Evolutionary conservation across 2,113 vertebrate genomes (phyloP), one percentile per base, ranked within the genome.

Genomic region (Machaerirhynchus nigripectus): DNA sequence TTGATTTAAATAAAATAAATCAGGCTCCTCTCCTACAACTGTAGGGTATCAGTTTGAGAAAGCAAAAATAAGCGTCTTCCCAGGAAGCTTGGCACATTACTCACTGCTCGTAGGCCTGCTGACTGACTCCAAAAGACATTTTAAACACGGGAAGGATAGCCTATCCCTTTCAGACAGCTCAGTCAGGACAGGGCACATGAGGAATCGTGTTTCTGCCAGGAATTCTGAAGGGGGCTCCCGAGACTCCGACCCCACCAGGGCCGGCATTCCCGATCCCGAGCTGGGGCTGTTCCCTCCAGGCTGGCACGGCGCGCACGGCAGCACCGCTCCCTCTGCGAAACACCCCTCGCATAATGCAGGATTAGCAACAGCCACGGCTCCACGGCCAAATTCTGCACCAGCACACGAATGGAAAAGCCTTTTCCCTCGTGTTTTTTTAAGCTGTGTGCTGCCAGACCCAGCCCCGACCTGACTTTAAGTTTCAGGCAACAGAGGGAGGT

Each of bases 121-220:
- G 68, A 71, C 68, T 84, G 76, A 47, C 68, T 95, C 80, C 60
- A 55, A 56, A 68, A 89, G 64, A 68, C 84, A 89, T 92, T 78
- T 89, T 30, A 52, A 84, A 56, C 61, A 13, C 3, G 40, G 89
- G 27, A 89, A 92, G 39, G 63, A 57, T 6, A 73, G 35, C 50
- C 89, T 60, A 56, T 42, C 53, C 2, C 69, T 91, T 74, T 49
- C 12, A 47, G 71, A 67, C 40, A 61, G 60, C 80, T 69, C 15
- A 5, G 68, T 50, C 50, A 35, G 56, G 56, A 90, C 42, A 86
- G 64, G 84, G 33, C 68, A 82, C 15, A 7, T 0, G 1, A 27
- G 35, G 90, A 77, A 77, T 90, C 57, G 0, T 2, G 23, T 44
- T 28, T 61, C 61, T 63, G 73, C 69, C 78, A 77, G 46, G 64